Evolutionary conservation across 2,797 vertebrate species (phyloP).

Genomic region (Ficedula albicollis): DNA sequence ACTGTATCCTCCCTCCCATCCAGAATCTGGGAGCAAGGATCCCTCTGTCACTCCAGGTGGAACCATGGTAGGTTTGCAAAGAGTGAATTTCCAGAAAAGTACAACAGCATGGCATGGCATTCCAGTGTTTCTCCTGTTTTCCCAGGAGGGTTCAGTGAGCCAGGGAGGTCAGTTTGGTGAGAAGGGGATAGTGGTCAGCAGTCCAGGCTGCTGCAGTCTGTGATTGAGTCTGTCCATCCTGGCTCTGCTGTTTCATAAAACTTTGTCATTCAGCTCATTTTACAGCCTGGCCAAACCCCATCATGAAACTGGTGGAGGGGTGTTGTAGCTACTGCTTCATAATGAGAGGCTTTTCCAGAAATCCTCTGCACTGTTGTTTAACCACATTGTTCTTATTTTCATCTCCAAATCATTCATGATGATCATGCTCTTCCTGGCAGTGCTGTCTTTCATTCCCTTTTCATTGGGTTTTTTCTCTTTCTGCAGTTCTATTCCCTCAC

Average conservation of each 20-base stretch:
- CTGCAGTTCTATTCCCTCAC: neutral
- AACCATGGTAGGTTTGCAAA: neutral
- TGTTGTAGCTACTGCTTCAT: neutral
- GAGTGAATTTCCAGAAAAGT: neutral
- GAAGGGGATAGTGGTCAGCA: neutral
- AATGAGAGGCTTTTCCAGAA: neutral
- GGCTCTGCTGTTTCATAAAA: neutral
- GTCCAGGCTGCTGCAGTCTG: neutral
- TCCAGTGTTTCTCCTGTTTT: neutral
- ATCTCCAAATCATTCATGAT: neutral
- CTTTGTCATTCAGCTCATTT: neutral
- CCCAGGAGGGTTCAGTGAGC: neutral
- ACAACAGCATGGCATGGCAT: accelerated
- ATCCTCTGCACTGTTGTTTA: neutral
- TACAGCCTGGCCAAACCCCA: neutral
- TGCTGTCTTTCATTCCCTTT: neutral
- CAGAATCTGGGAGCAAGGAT: neutral
- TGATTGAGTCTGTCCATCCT: neutral
- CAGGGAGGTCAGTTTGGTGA: neutral
- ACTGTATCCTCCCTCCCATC: neutral
- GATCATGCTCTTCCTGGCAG: neutral
- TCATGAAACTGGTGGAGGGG: neutral
- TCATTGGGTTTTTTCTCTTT: neutral
- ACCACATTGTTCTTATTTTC: neutral
- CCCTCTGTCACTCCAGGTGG: neutral